Conservation (phyloP, 2,888 invertebrate genomes). For the Odontocerum albicorne region DNA sequence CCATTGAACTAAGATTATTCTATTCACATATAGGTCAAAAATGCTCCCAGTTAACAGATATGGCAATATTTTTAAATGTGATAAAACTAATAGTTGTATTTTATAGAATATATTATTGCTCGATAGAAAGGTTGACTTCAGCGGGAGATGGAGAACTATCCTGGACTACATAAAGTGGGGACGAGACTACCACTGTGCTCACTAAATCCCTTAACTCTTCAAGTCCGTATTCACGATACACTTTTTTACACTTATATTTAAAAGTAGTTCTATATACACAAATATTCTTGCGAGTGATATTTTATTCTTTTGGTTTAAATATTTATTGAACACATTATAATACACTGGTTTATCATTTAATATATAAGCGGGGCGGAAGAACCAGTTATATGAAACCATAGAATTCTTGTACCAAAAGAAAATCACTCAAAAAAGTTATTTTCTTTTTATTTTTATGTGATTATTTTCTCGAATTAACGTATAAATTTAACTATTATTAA, state of each 20-base stretch:
- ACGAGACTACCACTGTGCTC: neutral
- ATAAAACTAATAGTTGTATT: no score
- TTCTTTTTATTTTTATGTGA: neutral
- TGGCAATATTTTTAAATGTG: no score
- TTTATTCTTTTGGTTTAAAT: neutral
- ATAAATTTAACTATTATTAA: no score
- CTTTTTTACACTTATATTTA: no score
- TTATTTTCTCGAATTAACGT: no score
- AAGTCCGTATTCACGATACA: conserved; percentile 5
- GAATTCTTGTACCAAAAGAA: neutral
- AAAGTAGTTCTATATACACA: no score
- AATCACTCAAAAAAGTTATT: neutral
- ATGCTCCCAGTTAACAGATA: no score
- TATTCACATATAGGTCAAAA: no score
- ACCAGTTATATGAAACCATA: conserved; percentile 3
- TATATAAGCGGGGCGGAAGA: conserved; percentile 29
- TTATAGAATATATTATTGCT: no score
- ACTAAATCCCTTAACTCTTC: conserved; percentile 1
- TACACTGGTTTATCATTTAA: conserved; percentile 27
- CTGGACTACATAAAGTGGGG: neutral
- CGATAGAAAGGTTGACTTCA: no score
- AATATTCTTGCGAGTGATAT: no score
- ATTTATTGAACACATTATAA: conserved; percentile 32
- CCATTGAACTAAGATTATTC: no score
- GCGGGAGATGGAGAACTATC: neutral